Conservation (phyloP, 2,113 vertebrate species). For the Chinchilla lanigera region DNA sequence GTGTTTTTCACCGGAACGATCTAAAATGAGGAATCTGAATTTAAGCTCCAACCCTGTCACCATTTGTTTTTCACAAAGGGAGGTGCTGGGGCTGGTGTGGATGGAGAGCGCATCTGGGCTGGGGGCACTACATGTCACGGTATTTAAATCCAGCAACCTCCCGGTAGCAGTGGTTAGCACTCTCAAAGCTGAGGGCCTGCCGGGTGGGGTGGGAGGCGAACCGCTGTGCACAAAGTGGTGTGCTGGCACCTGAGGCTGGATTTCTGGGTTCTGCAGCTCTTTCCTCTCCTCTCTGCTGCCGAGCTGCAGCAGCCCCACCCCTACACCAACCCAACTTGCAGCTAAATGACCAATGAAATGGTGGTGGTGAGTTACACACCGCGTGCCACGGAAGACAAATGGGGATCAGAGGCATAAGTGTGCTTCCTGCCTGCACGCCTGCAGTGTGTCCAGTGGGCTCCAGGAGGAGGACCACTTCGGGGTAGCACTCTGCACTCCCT, state of each 20-base stretch:
- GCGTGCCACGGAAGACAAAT: background rate
- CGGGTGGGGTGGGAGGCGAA: too few relatives aligned
- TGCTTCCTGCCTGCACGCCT: background rate
- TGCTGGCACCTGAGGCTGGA: background rate
- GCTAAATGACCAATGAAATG: background rate
- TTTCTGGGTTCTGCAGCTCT: background rate
- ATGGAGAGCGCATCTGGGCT: background rate
- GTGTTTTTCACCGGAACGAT: background rate
- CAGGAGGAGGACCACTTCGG: background rate
- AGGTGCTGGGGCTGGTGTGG: background rate
- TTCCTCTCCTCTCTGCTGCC: background rate
- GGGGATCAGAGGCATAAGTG: background rate
- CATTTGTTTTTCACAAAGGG: background rate
- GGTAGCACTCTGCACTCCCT: too few relatives aligned
- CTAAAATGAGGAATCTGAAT: background rate
- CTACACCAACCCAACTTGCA: background rate
- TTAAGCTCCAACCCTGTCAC: background rate
- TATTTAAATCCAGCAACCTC: background rate
- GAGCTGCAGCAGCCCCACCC: background rate
- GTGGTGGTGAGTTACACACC: background rate
- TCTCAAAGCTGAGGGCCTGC: background rate
- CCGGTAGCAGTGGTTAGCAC: background rate
- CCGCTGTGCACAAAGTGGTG: background rate
- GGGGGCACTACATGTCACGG: background rate
- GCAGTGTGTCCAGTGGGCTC: background rate